phyloP scores from a whole-genome alignment of 2,113 vertebrate genomes.

The Platichthys stellatus region DNA sequence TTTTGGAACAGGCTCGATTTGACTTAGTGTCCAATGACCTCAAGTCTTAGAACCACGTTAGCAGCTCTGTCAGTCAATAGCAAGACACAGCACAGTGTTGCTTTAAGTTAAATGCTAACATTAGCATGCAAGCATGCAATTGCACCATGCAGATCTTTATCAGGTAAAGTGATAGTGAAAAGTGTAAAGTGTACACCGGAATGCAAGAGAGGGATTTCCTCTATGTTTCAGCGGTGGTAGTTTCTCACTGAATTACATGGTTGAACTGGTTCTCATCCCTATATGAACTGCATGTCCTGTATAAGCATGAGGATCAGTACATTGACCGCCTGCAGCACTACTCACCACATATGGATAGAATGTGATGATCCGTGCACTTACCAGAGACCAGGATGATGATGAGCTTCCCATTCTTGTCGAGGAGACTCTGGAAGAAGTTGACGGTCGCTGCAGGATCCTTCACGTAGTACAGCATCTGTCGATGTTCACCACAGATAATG shows the following conservation, averaged over 20 bases:
- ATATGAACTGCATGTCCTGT: background rate
- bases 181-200: no score
- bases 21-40: no score
- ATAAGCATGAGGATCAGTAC: background rate
- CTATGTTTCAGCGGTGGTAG: background rate
- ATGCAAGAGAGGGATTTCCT: background rate
- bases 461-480: conserved; percentile 91
- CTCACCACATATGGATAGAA: background rate
- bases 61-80: no score
- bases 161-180: no score
- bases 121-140: no score
- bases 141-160: no score
- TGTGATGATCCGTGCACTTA: conserved; percentile 66
- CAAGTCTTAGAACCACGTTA: no score
- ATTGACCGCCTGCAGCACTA: background rate
- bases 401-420: conserved; percentile 86
- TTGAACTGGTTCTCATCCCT: no score
- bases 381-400: conserved; percentile 91
- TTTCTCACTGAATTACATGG: background rate
- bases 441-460: conserved; percentile 86
- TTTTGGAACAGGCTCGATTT: no score
- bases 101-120: background rate
- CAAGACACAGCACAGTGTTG: no score
- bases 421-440: conserved; percentile 87
- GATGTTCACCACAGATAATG: conserved; percentile 58